These are phyloP conservation scores for Leguminivora glycinivorella DNA, from an alignment of 1,140 invertebrate species.

Conservation along the genomic window DNA sequence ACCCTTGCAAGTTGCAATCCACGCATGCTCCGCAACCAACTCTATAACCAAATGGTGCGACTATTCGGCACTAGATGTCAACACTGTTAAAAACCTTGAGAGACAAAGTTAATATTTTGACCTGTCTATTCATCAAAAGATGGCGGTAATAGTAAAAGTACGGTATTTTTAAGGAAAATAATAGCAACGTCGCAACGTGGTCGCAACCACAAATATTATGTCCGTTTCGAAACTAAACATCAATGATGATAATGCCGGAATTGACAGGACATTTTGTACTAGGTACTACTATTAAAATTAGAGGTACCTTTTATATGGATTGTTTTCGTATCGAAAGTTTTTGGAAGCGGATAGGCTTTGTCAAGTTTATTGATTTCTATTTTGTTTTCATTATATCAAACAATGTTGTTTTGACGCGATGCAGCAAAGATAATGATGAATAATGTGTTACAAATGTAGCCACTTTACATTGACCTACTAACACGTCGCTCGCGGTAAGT, in stretches of 20 bases:
- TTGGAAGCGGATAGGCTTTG: not conserved
- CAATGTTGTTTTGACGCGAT: slow-evolving; percentile 13
- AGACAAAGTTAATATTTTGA: not conserved
- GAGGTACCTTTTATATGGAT: too few relatives aligned
- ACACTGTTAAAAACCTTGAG: not conserved
- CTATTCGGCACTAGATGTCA: slow-evolving; percentile 7
- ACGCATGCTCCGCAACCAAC: too few relatives aligned
- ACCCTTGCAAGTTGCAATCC: too few relatives aligned
- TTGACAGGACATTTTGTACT: not conserved
- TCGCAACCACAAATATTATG: too few relatives aligned
- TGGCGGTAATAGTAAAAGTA: slow-evolving; percentile 32
- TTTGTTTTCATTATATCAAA: not conserved
- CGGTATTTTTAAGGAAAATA: not conserved
- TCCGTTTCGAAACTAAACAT: not conserved
- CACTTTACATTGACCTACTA: slow-evolving; percentile 25
- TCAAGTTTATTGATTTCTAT: not conserved
- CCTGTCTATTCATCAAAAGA: slow-evolving; percentile 41
- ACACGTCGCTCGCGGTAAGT: slow-evolving; percentile 1
- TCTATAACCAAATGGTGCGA: not conserved
- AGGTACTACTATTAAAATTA: too few relatives aligned
- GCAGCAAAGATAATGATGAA: slow-evolving; percentile 3
- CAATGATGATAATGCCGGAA: not conserved
- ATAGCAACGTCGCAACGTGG: not conserved
- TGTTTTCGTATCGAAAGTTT: slow-evolving; percentile 4
- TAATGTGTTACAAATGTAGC: slow-evolving; percentile 15